These are phyloP conservation scores for Callosobruchus maculatus DNA, from an alignment of 2,888 invertebrate species.

Conservation along the genomic window DNA sequence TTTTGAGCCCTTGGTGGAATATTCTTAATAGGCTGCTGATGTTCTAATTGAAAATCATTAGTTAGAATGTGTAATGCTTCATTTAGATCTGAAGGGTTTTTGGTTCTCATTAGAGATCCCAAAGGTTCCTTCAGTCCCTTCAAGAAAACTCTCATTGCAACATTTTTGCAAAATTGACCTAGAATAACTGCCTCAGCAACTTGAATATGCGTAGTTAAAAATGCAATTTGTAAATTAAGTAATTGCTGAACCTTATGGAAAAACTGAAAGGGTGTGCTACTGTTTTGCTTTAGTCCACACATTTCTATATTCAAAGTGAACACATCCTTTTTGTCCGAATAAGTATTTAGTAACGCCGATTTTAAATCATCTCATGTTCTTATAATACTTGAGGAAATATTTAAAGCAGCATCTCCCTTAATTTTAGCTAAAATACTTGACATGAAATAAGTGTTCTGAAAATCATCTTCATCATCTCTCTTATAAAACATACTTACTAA, in stretches of 20 bases:
- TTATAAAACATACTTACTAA: slow-evolving; percentile 12
- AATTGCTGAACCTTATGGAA: slow-evolving; percentile 13
- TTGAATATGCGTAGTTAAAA: background rate
- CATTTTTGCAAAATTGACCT: no score
- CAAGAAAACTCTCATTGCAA: slow-evolving; percentile 9
- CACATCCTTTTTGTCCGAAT: slow-evolving; percentile 17
- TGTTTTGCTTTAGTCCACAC: slow-evolving; percentile 14
- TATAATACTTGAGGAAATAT: slow-evolving; percentile 9
- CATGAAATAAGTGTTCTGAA: slow-evolving; percentile 17
- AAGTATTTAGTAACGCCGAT: slow-evolving; percentile 12
- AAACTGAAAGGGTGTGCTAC: slow-evolving; percentile 17
- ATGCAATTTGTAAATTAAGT: slow-evolving; percentile 7
- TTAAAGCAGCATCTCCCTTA: slow-evolving; percentile 15
- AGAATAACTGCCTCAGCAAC: background rate
- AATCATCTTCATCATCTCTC: slow-evolving; percentile 7
- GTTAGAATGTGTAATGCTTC: background rate
- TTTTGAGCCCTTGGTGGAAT: slow-evolving; percentile 3
- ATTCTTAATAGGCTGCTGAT: slow-evolving; percentile 1
- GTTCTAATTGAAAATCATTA: slow-evolving; percentile 4
- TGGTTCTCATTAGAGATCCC: slow-evolving; percentile 10
- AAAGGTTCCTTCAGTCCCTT: slow-evolving; percentile 9
- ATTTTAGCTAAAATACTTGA: slow-evolving; percentile 14
- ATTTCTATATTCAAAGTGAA: slow-evolving; percentile 17
- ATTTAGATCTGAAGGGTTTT: slow-evolving; percentile 7
- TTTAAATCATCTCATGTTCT: slow-evolving; percentile 13